A percentile compares a stretch with the other conserved stretches of the same genome.
These are phyloP conservation scores for Acronicta alni DNA, from an alignment of 2,888 invertebrate genomes.

Conservation along the genomic window DNA sequence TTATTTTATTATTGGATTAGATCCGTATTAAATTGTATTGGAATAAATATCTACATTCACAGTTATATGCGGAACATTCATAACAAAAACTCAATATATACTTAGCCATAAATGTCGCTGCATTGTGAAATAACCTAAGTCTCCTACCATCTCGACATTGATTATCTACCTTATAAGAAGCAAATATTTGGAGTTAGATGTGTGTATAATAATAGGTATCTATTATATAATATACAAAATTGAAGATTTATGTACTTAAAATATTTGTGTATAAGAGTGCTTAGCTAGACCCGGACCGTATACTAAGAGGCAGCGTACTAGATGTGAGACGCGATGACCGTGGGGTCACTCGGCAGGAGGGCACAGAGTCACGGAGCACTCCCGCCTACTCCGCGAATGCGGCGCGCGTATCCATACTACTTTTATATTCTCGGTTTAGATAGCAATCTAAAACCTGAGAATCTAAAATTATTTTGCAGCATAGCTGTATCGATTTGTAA, in stretches of 20 bases:
- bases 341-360: slow-evolving; percentile 70
- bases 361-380: slow-evolving; percentile 62
- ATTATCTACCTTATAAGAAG: not conserved
- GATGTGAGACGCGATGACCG: slow-evolving; percentile 75
- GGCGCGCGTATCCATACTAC: slow-evolving; percentile 61
- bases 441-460: slow-evolving; percentile 59
- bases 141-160: no score
- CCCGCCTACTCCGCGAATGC: slow-evolving; percentile 64
- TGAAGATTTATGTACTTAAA: slow-evolving; percentile 18
- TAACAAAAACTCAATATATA: not conserved
- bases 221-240: slow-evolving; percentile 6
- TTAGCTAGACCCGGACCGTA: slow-evolving; percentile 57
- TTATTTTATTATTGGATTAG: slow-evolving; percentile 27
- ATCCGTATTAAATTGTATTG: slow-evolving; percentile 4
- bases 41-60: slow-evolving; percentile 3
- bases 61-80: slow-evolving; percentile 6
- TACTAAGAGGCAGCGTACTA: slow-evolving; percentile 64
- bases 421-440: slow-evolving; percentile 66
- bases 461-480: slow-evolving; percentile 54
- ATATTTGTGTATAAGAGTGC: slow-evolving; percentile 52
- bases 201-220: not conserved
- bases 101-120: not conserved
- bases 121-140: no score
- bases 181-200: not conserved
- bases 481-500: slow-evolving; percentile 69